Base-by-base conservation (phyloP, 2,888 invertebrate species). In the Dicranocentrus wangi region DNA sequence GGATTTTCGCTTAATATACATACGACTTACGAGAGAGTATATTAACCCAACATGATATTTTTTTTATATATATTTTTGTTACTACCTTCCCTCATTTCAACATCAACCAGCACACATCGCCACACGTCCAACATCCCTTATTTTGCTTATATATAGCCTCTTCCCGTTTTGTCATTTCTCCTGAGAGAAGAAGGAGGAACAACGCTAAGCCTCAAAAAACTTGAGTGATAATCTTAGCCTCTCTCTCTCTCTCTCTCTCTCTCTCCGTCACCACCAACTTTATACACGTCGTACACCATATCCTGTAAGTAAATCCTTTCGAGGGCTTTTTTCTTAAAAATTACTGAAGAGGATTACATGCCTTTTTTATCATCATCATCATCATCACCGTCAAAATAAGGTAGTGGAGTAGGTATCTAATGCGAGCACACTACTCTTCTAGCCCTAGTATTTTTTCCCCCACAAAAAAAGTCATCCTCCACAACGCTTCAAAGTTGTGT, bases 21-120 rank as follows among this genome's bases (percentile, higher is more conserved):
- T n/a, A n/a, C n/a, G n/a, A n/a, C n/a, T n/a, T n/a, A n/a, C n/a
- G n/a, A n/a, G n/a, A n/a, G n/a, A 3, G n/a, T 43, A 19, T 53
- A 19, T 53, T 53, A 53, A 53, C 53, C 53, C 53, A 43, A 21
- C 53, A 53, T 3, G 19, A 53, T 21, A 19, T 43, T 43, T 43
- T 43, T 53, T 5, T n/a, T n/a, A n/a, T n/a, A n/a, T n/a, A 55
- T 55, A 19, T 19, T 53, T 53, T 53, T 7, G 17, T 17, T 25
- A 25, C 51, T 28, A 51, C 58, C 70, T 70, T 58, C 42, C 65
- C 39, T 70, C 17, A 70, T 70, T 70, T 70, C 70, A 70, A 53
- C 68, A 69, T 42, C 25, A 70, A 10, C n/a, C 3, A 32, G 10
- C 32, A 7, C 32, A 7, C 32, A 32, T 32, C n/a, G n/a, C n/a